These are phyloP conservation scores for Thunnus albacares DNA, from an alignment of 2,797 vertebrate species.

Conservation along the genomic window DNA sequence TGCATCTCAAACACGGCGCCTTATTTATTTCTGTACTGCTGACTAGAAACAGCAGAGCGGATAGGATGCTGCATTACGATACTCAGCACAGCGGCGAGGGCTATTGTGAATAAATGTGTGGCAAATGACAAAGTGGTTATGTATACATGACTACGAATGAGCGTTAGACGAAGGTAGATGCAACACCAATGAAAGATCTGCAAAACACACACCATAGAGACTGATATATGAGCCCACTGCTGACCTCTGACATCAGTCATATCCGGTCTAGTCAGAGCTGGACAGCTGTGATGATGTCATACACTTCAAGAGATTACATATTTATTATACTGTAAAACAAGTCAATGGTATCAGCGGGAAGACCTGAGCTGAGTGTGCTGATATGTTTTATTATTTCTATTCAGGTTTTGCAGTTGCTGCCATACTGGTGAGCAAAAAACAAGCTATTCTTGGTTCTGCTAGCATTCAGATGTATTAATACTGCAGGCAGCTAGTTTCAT, in stretches of 20 bases:
- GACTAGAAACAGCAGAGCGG: slow-evolving; percentile 27
- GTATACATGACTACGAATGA: not conserved
- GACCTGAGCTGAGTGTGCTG: too few relatives aligned
- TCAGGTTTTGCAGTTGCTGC: not conserved
- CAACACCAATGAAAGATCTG: not conserved
- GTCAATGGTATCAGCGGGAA: not conserved
- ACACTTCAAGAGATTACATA: not conserved
- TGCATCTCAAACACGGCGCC: slow-evolving; percentile 40
- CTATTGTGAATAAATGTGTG: slow-evolving; percentile 12
- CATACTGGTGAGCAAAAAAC: not conserved
- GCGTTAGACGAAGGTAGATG: slow-evolving; percentile 2
- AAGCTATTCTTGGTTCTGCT: not conserved
- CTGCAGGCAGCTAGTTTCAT: too few relatives aligned
- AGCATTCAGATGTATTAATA: not conserved
- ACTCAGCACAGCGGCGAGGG: not conserved
- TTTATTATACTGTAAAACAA: not conserved
- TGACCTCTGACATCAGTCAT: slow-evolving; percentile 15
- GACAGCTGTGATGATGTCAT: not conserved
- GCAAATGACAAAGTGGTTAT: not conserved
- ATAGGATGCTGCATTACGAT: not conserved
- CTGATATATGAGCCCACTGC: not conserved
- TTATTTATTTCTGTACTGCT: slow-evolving; percentile 40
- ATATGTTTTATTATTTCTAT: not conserved
- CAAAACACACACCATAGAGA: slow-evolving; percentile 4
- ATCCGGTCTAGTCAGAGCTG: not conserved